A percentile compares a stretch with the other conserved stretches of the same genome.
Conservation (phyloP, 23 tunicate genomes). For the Ciona savignyi region DNA sequence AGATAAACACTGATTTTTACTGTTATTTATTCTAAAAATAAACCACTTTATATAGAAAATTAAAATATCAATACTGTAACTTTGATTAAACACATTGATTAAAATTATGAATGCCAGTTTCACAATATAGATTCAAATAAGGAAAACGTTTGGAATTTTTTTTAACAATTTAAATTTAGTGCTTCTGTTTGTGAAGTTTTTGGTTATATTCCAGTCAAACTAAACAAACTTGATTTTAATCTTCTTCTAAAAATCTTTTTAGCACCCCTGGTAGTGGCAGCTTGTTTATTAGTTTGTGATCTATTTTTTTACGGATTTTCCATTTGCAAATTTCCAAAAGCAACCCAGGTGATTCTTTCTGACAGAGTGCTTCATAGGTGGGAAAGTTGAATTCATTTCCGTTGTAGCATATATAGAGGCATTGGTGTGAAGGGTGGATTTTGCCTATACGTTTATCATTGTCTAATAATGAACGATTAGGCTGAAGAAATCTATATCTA, state of each 20-base stretch:
- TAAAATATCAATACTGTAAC: too few relatives aligned
- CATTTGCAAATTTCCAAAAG: slow-evolving; percentile 37
- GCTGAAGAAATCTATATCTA: neutral
- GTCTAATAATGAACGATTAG: neutral
- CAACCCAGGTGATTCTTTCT: slow-evolving; percentile 31
- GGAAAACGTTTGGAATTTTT: too few relatives aligned
- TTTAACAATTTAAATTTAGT: too few relatives aligned
- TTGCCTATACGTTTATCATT: slow-evolving; percentile 21
- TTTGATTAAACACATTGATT: too few relatives aligned
- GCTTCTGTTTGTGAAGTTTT: too few relatives aligned
- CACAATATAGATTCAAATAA: too few relatives aligned
- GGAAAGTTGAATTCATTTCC: slow-evolving; percentile 41
- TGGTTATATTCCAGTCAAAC: too few relatives aligned
- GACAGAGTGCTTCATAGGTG: slow-evolving; percentile 39
- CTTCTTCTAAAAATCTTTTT: neutral
- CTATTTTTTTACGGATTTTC: slow-evolving; percentile 6
- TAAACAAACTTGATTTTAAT: neutral
- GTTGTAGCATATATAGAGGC: slow-evolving; percentile 48
- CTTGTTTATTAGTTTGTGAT: too few relatives aligned
- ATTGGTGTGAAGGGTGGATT: slow-evolving; percentile 45
- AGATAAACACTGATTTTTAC: too few relatives aligned
- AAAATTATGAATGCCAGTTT: too few relatives aligned
- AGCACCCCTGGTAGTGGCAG: neutral
- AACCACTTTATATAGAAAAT: too few relatives aligned
- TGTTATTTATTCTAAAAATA: too few relatives aligned